Percentiles rank a stretch among this genome's conserved stretches.
These are phyloP conservation scores for Sebastiscus albofasciatus DNA, from an alignment of 2,797 vertebrate species.

Conservation along the genomic window DNA sequence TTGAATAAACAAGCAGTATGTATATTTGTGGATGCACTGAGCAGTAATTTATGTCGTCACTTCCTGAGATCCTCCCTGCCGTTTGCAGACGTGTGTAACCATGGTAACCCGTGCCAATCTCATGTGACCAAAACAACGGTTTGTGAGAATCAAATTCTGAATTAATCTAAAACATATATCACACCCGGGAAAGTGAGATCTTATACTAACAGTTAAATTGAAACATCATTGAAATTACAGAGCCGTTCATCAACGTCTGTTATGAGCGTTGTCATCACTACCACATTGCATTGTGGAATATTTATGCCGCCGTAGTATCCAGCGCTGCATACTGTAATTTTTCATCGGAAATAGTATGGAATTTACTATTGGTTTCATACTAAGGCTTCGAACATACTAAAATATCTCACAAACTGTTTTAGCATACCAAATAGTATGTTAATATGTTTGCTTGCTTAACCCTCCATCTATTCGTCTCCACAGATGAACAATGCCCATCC, in stretches of 20 bases:
- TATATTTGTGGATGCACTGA: too few species aligned
- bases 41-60: too few species aligned
- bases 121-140: too few species aligned
- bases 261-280: background rate
- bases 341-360: background rate
- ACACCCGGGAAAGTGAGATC: accelerated
- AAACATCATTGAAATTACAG: too few species aligned
- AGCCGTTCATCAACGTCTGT: too few species aligned
- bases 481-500: constrained; percentile 78
- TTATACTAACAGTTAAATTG: too few species aligned
- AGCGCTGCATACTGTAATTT: background rate
- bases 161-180: too few species aligned
- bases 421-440: background rate
- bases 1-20: too few species aligned
- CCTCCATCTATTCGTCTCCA: constrained; percentile 19
- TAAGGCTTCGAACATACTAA: background rate
- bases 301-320: background rate
- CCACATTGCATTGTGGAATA: background rate
- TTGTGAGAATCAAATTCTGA: too few species aligned
- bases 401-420: background rate
- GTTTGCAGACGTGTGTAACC: too few species aligned
- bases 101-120: too few species aligned
- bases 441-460: background rate
- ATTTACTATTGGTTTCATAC: background rate
- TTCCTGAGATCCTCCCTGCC: too few species aligned